Conservation (phyloP, 2,113 vertebrate genomes). For the Columba janthina region DNA sequence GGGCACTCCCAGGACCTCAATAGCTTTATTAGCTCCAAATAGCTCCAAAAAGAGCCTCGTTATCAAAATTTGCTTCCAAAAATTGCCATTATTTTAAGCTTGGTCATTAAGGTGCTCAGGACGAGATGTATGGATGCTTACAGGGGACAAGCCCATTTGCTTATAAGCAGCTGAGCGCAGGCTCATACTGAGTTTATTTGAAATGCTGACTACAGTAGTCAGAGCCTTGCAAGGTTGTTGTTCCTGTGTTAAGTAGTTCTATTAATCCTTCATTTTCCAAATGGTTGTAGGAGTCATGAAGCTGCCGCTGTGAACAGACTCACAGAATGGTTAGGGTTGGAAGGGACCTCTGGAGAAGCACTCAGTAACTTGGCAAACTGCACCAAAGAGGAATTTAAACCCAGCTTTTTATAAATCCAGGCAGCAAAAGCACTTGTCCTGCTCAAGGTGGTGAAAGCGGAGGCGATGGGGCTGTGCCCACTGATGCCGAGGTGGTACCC, state of each 20-base stretch:
- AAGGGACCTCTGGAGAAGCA: neutral
- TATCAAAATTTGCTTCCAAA: neutral
- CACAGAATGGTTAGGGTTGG: too few relatives aligned
- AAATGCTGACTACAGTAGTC: neutral
- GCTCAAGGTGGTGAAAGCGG: neutral
- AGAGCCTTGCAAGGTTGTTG: neutral
- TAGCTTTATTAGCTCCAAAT: neutral
- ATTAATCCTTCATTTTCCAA: neutral
- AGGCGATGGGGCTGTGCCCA: accelerated
- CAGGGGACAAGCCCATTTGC: neutral
- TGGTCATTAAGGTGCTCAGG: neutral
- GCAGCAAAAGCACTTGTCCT: accelerated
- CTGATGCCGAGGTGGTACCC: neutral
- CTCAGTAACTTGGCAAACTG: neutral
- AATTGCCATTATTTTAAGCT: neutral
- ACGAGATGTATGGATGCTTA: accelerated
- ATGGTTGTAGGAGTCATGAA: neutral
- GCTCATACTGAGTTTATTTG: neutral
- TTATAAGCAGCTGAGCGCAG: neutral
- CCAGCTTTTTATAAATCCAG: accelerated
- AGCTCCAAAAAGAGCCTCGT: neutral
- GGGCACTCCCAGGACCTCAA: neutral
- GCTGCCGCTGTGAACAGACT: neutral
- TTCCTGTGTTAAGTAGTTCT: neutral
- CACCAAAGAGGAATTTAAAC: neutral